phyloP scores from a whole-genome alignment of 2,797 vertebrate genomes.

The Oryzias sinensis region DNA sequence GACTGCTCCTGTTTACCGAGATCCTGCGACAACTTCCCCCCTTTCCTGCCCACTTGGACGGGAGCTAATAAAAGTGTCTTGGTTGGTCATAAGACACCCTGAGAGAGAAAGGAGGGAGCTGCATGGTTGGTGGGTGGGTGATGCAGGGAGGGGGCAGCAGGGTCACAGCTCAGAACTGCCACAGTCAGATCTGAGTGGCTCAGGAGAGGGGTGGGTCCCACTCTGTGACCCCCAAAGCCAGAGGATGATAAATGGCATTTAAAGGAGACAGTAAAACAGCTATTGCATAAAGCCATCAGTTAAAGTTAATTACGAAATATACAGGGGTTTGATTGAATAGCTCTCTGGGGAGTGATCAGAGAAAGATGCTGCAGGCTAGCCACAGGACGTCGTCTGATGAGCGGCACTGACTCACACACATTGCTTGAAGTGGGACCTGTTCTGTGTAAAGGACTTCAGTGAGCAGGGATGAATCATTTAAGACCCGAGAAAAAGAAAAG shows the following conservation, averaged over 20 bases:
- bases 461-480: constrained; percentile 60
- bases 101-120: constrained; percentile 41
- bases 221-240: constrained; percentile 46
- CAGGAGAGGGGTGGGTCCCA: constrained; percentile 35
- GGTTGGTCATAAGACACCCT: constrained; percentile 69
- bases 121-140: constrained; percentile 11
- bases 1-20: constrained; percentile 63
- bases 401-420: constrained; percentile 68
- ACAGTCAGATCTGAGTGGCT: constrained; percentile 46
- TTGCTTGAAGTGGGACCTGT: constrained; percentile 73
- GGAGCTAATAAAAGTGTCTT: constrained; percentile 76
- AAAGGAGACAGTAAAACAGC: constrained; percentile 74
- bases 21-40: constrained; percentile 55
- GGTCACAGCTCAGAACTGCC: constrained; percentile 42
- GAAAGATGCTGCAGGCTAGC: constrained; percentile 69
- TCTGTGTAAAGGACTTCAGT: constrained; percentile 73
- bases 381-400: constrained; percentile 59
- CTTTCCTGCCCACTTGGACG: constrained; percentile 71
- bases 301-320: constrained; percentile 76
- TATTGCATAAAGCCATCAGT: constrained; percentile 73
- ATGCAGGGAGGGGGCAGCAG: constrained; percentile 5
- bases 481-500: constrained; percentile 47
- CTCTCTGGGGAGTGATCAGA: constrained; percentile 68
- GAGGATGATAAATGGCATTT: constrained; percentile 67
- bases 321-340: constrained; percentile 74